phyloP scores from a whole-genome alignment of 2,888 invertebrate genomes.

The Lithophane socia region DNA sequence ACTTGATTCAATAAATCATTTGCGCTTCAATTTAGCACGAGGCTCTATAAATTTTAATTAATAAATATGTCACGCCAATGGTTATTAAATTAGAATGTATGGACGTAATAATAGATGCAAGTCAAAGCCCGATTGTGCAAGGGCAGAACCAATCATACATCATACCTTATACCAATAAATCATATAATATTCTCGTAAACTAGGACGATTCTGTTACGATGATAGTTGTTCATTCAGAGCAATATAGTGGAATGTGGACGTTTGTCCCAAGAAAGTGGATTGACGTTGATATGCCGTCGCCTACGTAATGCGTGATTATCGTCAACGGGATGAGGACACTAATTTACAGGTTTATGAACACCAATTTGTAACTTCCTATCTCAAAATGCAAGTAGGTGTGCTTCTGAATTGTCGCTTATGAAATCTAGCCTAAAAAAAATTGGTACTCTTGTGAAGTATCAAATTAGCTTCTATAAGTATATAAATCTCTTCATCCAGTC shows the following conservation, averaged over 20 bases:
- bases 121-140: conserved; percentile 59
- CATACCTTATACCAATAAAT: conserved; percentile 45
- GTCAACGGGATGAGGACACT: conserved; percentile 59
- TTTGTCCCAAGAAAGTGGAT: conserved; percentile 64
- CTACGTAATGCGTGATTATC: conserved; percentile 65
- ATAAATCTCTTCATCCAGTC: background rate
- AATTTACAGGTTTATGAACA: conserved; percentile 65
- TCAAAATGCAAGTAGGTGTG: conserved; percentile 63
- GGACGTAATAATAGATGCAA: conserved; percentile 43
- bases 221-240: conserved; percentile 50
- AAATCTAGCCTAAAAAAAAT: conserved; percentile 21
- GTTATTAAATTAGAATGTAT: conserved; percentile 56
- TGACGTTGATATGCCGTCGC: conserved; percentile 63
- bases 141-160: conserved; percentile 34
- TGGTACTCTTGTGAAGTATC: background rate
- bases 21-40: conserved; percentile 3
- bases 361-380: conserved; percentile 69
- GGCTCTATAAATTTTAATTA: conserved; percentile 34
- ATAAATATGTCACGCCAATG: conserved; percentile 54
- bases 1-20: conserved; percentile 22
- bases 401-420: conserved; percentile 21
- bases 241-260: conserved; percentile 58
- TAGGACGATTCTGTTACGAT: conserved; percentile 57
- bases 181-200: conserved; percentile 44
- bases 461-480: background rate